Evolutionary conservation across 2,888 invertebrate species (phyloP), one percentile per base, ranked within the genome.

Genomic region (Cepaea hortensis): DNA sequence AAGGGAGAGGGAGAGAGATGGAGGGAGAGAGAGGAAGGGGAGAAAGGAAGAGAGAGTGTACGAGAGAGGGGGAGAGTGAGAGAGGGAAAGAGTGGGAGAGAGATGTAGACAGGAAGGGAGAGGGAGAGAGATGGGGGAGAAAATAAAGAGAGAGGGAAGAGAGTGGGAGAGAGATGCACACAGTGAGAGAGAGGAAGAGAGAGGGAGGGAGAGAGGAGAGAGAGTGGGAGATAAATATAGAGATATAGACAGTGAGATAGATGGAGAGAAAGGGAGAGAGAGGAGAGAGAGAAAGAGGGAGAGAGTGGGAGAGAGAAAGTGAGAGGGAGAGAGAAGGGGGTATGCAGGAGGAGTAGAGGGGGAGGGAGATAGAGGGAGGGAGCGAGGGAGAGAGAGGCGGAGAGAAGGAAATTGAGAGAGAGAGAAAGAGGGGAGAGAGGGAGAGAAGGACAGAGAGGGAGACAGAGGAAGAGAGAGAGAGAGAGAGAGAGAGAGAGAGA

Each of bases 401-500:
- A 15, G 68, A 68, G 68, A 15, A 15, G 13, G n/a, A 15, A 15
- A 68, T 7, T 20, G 68, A 68, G 68, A 15, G n/a, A 68, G 68
- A 15, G n/a, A 68, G 68, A 15, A 15, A 68, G n/a, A 15, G 68
- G 13, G 5, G 68, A 68, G 68, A 15, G 68, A 68, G n/a, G 5
- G 68, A 68, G 68, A 15, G 68, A 68, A 15, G 5, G n/a, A 68
- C 5, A 15, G 68, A 68, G 68, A 15, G 68, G 13, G 80, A 20
- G 55, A 80, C 7, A n/a, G 80, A 61, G 80, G 11, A 6, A 61
- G 80, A 20, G 55, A 61, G 23, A n/a, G 80, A 61, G 50, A 50
- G 80, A 61, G 80, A 61, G 80, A 11, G 20, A 61, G 80, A 77
- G 77, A 77, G 77, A 55, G 77, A 5, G 77, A 50, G 55, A 48